A percentile compares a stretch with the other conserved stretches of the same genome.
These are phyloP conservation scores for Liasis olivaceus DNA, from an alignment of 2,797 vertebrate genomes.

Conservation along the genomic window DNA sequence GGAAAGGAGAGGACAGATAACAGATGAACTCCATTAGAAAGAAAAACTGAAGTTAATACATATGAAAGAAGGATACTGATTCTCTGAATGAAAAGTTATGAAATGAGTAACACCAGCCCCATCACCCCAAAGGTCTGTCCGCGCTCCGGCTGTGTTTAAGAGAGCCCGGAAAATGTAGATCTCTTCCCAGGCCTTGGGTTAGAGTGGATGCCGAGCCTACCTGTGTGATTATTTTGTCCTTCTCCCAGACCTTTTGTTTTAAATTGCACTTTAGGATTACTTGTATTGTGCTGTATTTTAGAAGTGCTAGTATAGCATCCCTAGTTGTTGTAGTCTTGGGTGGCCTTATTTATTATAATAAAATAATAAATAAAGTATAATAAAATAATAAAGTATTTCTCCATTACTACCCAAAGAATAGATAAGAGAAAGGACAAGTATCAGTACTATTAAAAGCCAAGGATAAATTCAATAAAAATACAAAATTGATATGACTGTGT, in stretches of 20 bases:
- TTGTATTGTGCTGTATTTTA: not conserved
- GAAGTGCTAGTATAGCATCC: not conserved
- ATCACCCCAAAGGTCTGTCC: not conserved
- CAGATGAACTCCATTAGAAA: not conserved
- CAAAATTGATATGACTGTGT: not conserved
- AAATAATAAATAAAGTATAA: too few species aligned
- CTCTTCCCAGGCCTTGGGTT: not conserved
- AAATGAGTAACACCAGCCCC: not conserved
- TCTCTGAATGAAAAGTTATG: not conserved
- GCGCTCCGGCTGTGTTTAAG: not conserved
- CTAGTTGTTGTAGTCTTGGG: too few species aligned
- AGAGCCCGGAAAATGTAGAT: not conserved
- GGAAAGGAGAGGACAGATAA: not conserved
- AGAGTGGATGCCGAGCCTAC: too few species aligned
- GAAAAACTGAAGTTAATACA: not conserved
- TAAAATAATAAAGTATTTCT: not conserved
- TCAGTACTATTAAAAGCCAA: not conserved
- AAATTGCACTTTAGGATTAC: too few species aligned
- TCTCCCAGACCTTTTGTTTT: not conserved
- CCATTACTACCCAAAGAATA: not conserved
- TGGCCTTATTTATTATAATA: too few species aligned
- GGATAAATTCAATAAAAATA: not conserved
- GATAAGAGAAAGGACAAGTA: not conserved
- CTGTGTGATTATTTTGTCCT: not conserved
- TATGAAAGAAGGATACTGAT: not conserved